Percentiles rank a stretch among this genome's conserved stretches.
phyloP scores from a whole-genome alignment of 2,797 vertebrate species.

The Yasuhikotakia modesta region DNA sequence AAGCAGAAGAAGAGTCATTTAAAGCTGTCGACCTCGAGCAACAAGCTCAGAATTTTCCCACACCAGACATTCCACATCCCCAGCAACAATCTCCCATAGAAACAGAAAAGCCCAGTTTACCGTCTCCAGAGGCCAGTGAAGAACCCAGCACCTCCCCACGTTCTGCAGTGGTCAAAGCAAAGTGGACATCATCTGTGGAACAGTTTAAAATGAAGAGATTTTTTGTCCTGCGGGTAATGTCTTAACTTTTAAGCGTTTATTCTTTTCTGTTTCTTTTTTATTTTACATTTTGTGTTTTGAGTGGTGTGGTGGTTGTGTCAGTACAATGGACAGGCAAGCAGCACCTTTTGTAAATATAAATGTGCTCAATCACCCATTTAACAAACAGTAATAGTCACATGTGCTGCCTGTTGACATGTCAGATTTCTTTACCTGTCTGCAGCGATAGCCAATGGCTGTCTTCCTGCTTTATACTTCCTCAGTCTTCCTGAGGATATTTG shows the following conservation, averaged over 20 bases:
- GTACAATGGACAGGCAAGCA: not conserved
- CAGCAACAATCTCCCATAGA: constrained; percentile 13
- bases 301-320: no score
- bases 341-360: constrained; percentile 46
- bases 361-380: constrained; percentile 11
- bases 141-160: not conserved
- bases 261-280: no score
- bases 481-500: constrained; percentile 45
- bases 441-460: not conserved
- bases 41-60: constrained; percentile 14
- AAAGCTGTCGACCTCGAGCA: constrained; percentile 55
- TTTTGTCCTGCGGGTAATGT: constrained; percentile 78
- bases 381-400: not conserved
- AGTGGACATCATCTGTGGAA: constrained; percentile 50
- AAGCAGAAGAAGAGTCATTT: constrained; percentile 57
- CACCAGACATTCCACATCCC: not conserved
- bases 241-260: not conserved
- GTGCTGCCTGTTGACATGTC: not conserved
- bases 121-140: constrained; percentile 27
- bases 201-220: constrained; percentile 73
- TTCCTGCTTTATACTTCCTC: not conserved
- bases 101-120: not conserved
- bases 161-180: not conserved
- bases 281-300: no score
- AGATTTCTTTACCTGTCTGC: not conserved